Base-by-base conservation (phyloP, 2,113 vertebrate genomes). In the Craseonycteris thonglongyai region DNA sequence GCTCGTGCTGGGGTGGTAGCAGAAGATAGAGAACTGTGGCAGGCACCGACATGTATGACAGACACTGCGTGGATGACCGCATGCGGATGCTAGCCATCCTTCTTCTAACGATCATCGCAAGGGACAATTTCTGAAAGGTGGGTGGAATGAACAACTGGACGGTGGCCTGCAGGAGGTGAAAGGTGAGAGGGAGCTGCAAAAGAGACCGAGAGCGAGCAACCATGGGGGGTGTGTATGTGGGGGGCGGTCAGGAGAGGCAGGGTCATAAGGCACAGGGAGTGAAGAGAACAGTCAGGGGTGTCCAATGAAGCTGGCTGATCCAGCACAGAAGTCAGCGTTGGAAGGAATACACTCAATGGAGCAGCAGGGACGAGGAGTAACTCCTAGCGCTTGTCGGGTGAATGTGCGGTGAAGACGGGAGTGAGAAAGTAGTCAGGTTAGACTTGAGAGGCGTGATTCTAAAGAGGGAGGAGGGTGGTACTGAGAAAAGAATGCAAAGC, bases 21-120 rank as follows among this genome's bases (percentile, higher is more conserved):
- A 24, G 18, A 16, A 54, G 42, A 12, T 19, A 26, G 21, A 21
- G 26, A 56, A n/a, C n/a, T 3, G 1, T 26, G 19, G 30, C 45
- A 38, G 28, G 33, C 22, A 38, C 6, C 4, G 12, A 38, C 33
- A 3, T 49, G 19, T 3, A 30, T 28, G 6, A 63, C 24, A 74
- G 24, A 14, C 7, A n/a, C 24, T 18, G 7, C 18, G 1, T 24
- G 7, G 45, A n/a, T 11, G 19, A 0, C 5, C 7, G 3, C 22
- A 21, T 30, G 1, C n/a, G 10, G 33, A 11, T 6, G 26, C 2
- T 19, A 79, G 24, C 49, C 11, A 1, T 49, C 10, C 30, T 74
- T 33, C 15, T 28, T 6, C 3, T 28, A 76, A 58, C 18, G 4
- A 35, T 24, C 28, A 2, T 24, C 28, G 2, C 40, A 63, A 16